Conservation (phyloP, 1,140 invertebrate genomes). For the Zaprionus ghesquierei region DNA sequence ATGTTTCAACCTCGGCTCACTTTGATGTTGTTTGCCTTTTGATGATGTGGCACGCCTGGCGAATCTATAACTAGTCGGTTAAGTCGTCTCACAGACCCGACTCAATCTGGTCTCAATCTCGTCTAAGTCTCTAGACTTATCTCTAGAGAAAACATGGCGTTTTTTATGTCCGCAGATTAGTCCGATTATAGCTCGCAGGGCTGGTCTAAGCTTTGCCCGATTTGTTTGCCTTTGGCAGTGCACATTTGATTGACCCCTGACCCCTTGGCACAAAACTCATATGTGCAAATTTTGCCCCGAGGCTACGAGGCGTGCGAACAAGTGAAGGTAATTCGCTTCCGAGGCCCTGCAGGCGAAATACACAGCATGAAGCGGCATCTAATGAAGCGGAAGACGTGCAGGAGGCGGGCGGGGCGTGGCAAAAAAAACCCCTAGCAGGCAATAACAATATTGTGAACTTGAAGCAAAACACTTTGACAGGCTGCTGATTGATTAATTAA, state of each 20-base stretch:
- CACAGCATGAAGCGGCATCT: constrained; percentile 25
- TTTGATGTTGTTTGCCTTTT: constrained; percentile 51
- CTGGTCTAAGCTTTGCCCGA: constrained; percentile 23
- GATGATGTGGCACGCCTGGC: constrained; percentile 27
- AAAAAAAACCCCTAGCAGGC: not conserved
- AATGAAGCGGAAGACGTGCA: constrained; percentile 56
- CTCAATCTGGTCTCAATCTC: not conserved
- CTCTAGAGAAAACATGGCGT: constrained; percentile 25
- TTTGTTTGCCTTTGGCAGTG: constrained; percentile 48
- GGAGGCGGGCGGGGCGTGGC: not conserved
- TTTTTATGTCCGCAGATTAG: constrained; percentile 33
- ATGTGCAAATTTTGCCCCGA: constrained; percentile 18
- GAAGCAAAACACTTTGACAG: constrained; percentile 20
- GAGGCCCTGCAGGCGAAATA: constrained; percentile 24
- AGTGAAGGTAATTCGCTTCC: constrained; percentile 65
- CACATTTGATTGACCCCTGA: constrained; percentile 57
- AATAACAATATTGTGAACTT: constrained; percentile 21
- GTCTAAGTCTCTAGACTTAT: not conserved
- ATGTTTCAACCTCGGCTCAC: constrained; percentile 31
- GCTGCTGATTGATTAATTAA: constrained; percentile 29
- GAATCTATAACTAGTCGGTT: constrained; percentile 37
- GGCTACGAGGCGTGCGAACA: constrained; percentile 47
- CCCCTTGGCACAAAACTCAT: constrained; percentile 21
- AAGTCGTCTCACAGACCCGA: not conserved
- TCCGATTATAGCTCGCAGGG: constrained; percentile 12